phyloP scores from a whole-genome alignment of 2,888 invertebrate genomes.

The Amblyjoppa fuscipennis region DNA sequence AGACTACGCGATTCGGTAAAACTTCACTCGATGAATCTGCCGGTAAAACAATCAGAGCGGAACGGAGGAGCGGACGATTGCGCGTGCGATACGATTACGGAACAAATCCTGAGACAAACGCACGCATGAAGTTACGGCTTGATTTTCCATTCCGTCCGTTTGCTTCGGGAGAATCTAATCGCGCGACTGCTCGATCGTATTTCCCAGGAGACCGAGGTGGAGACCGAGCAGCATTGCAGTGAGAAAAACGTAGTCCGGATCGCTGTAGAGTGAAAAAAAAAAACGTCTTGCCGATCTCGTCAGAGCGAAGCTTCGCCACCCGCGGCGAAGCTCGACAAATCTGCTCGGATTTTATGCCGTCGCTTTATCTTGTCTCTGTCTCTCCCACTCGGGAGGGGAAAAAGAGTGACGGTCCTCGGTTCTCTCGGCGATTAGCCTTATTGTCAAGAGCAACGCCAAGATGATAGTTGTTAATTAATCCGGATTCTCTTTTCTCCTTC shows the following conservation, averaged over 20 bases:
- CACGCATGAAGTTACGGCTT: conserved; percentile 7
- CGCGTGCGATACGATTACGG: too few relatives aligned
- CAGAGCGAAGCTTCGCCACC: neutral
- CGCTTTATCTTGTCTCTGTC: neutral
- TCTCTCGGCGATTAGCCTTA: conserved; percentile 76
- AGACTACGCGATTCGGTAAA: too few relatives aligned
- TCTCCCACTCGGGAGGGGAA: neutral
- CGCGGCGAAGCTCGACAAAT: conserved; percentile 33
- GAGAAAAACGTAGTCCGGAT: conserved; percentile 29
- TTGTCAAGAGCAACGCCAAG: conserved; percentile 73
- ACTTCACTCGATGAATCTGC: too few relatives aligned
- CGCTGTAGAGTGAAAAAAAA: conserved; percentile 21
- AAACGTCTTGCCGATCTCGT: conserved; percentile 11
- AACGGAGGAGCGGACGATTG: too few relatives aligned
- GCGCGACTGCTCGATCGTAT: conserved; percentile 8
- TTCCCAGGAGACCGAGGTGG: neutral
- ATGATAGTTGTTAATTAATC: conserved; percentile 81
- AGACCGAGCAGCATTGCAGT: conserved; percentile 29
- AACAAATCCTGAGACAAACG: neutral
- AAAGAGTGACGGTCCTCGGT: neutral
- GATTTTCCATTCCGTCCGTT: conserved; percentile 25
- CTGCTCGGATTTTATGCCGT: conserved; percentile 34
- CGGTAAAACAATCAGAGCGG: too few relatives aligned
- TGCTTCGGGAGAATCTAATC: conserved; percentile 32
- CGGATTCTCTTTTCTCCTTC: conserved; percentile 69